Base-by-base conservation (phyloP, 2,797 vertebrate species). In the Clarias pachynema region DNA sequence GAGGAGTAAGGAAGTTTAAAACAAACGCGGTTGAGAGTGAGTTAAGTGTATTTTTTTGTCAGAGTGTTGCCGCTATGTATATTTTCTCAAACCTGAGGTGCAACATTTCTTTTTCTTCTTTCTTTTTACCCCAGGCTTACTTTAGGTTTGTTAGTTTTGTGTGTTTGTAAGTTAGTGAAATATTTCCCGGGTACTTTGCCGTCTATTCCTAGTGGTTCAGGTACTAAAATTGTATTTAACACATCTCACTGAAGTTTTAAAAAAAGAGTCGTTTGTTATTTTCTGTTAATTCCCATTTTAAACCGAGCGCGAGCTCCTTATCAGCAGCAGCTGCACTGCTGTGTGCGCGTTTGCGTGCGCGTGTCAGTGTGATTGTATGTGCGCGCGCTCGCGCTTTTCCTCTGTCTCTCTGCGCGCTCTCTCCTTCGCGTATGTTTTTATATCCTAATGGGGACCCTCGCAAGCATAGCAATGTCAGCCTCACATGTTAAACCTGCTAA, bases 271-370 rank as follows among this genome's bases (percentile, higher is more conserved):
- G 70, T 79, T 57, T 63, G 81, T 73, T 86, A 49, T 72, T 66
- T 78, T 18, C 29, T 24, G 37, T 7, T 37, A 10, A 22, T 63
- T 56, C 70, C 44, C 26, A 15, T 82, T 86, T 86, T 29, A 62
- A 79, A 15, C 14, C 77, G 77, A 60, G 77, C 77, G 22, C 77
- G 59, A 40, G 77, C 77, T 40, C 57, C 10, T 22, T 40, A 31
- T 37, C 68, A 6, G 34, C 65, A 77, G 68, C 80, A 75, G 79
- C 72, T 62, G 80, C 78, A 79, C 78, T 49, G 78, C 59, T 82
- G 85, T 20, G 57, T n/a, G 49, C 26, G 49, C 26, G 73, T 20
- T 0, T 29, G 72, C 10, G 26, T 66, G 37, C 31, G 78, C 34
- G 75, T 79, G 75, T 37, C 31, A 60, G 49, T 12, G 34, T 15